Evolutionary conservation across 2,113 vertebrate species (phyloP).

Genomic region (Aptenodytes forsteri): DNA sequence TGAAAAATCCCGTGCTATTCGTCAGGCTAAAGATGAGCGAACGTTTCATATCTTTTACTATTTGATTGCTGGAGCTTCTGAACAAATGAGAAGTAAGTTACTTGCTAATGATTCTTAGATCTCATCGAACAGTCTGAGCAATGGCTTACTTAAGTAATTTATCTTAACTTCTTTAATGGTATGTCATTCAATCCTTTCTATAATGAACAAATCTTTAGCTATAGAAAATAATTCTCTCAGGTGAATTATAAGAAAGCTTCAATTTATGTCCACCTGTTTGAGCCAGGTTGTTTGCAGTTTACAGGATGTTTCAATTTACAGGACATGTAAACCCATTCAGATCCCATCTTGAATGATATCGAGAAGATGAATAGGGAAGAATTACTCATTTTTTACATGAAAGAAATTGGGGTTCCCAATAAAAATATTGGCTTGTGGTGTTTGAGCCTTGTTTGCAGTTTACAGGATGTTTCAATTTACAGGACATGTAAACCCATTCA

Average conservation of each 20-base stretch:
- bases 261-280: background rate
- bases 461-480: background rate
- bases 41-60: conserved; percentile 86
- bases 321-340: background rate
- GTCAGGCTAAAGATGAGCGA: conserved; percentile 81
- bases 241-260: background rate
- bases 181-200: background rate
- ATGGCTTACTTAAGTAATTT: background rate
- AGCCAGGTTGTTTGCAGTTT: background rate
- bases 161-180: background rate
- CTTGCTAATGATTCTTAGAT: background rate
- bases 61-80: conserved; percentile 77
- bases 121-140: background rate
- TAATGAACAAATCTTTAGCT: background rate
- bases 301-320: background rate
- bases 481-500: background rate
- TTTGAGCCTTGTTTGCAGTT: background rate
- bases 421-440: background rate
- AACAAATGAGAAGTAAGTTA: conserved; percentile 79
- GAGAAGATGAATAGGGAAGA: background rate
- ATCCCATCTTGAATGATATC: background rate
- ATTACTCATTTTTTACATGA: background rate
- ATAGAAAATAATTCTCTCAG: background rate
- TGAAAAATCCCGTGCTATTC: conserved; percentile 82
- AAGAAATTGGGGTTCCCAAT: background rate